Evolutionary conservation across 1,140 invertebrate species (phyloP).

Genomic region (Antheraea mylitta): DNA sequence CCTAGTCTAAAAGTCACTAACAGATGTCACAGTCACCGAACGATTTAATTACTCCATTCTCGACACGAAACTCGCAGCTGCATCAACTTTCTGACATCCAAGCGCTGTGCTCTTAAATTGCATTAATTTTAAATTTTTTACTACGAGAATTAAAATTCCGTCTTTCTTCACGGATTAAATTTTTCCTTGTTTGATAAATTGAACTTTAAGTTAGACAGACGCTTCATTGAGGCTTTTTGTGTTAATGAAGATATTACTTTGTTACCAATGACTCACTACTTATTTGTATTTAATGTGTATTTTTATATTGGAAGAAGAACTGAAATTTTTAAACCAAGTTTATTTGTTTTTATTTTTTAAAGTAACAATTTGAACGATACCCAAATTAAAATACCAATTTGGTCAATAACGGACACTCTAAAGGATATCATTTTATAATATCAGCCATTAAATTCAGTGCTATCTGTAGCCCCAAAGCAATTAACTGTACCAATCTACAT

Average conservation of each 20-base stretch:
- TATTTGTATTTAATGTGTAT: too few relatives aligned
- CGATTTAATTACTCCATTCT: conserved; percentile 11
- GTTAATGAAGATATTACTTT: too few relatives aligned
- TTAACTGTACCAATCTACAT: neutral
- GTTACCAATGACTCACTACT: too few relatives aligned
- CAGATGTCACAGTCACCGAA: conserved; percentile 10
- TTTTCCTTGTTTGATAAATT: neutral
- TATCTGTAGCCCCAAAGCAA: neutral
- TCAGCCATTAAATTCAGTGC: too few relatives aligned
- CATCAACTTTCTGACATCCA: conserved; percentile 12
- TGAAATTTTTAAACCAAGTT: too few relatives aligned
- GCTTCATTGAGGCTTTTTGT: neutral
- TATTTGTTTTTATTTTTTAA: too few relatives aligned
- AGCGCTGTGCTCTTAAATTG: conserved; percentile 15
- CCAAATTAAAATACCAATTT: too few relatives aligned
- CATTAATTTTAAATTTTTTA: neutral
- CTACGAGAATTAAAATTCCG: too few relatives aligned
- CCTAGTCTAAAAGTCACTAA: conserved; percentile 2
- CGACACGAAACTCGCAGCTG: conserved; percentile 13
- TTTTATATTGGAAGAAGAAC: too few relatives aligned
- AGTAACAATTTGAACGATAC: too few relatives aligned
- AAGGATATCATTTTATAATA: too few relatives aligned
- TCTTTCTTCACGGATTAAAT: neutral
- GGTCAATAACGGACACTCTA: too few relatives aligned
- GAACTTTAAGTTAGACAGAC: neutral